phyloP scores from a whole-genome alignment of 1,140 invertebrate genomes.

The Drosophila prosaltans region DNA sequence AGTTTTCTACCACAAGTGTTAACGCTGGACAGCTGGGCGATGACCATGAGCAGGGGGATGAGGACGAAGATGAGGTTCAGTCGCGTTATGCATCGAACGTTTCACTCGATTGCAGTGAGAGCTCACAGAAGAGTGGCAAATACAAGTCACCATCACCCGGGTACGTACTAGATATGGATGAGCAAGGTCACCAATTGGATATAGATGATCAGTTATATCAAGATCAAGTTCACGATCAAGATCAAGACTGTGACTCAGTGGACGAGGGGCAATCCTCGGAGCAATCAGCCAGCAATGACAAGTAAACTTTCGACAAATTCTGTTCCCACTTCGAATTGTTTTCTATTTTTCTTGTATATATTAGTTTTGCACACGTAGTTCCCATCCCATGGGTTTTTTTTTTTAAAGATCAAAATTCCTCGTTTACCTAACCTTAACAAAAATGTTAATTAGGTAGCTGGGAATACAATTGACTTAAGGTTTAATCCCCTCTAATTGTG shows the following conservation, averaged over 20 bases:
- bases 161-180: constrained; percentile 64
- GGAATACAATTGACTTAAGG: background rate
- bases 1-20: constrained; percentile 70
- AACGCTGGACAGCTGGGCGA: constrained; percentile 15
- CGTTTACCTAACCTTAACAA: background rate
- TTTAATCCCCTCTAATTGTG: background rate
- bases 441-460: constrained; percentile 1
- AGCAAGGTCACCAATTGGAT: constrained; percentile 3
- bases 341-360: constrained; percentile 20
- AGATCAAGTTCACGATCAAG: constrained; percentile 9
- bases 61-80: constrained; percentile 21
- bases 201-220: constrained; percentile 11
- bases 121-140: constrained; percentile 64
- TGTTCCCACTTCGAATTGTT: background rate
- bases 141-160: constrained; percentile 79
- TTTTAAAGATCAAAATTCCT: background rate
- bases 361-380: background rate
- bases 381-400: background rate
- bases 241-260: constrained; percentile 1
- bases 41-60: background rate
- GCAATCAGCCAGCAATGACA: constrained; percentile 50
- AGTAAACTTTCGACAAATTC: constrained; percentile 59
- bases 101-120: constrained; percentile 64
- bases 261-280: constrained; percentile 24
- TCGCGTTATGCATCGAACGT: constrained; percentile 62